Evolutionary conservation across 2,888 invertebrate species (phyloP), one percentile per base, ranked within the genome.

Genomic region (Andrena fulva): DNA sequence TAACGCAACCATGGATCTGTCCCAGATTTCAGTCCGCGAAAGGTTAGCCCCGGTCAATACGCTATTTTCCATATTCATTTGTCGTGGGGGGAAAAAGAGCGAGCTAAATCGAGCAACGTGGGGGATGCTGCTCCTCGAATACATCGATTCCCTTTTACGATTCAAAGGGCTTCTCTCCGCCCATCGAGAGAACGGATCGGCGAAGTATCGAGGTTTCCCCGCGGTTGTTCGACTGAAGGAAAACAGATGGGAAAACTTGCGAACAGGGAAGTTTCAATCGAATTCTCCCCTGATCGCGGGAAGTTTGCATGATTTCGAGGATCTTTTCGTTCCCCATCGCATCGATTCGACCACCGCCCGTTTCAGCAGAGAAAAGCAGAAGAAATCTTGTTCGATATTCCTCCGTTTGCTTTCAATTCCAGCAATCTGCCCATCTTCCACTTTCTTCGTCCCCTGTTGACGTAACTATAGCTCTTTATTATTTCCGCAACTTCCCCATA

Each of bases 241-340:
- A 74, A 82, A 83, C 75, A 52, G 77, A 87, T 85, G 79, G 77
- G 76, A 74, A 87, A 85, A 87, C 81, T 87, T 74, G 59, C 48
- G 50, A 60, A 60, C 52, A 24, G 50, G 68, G 33, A 77, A 83
- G 63, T 83, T 85, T 73, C 85, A 72, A 87, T 83, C 77, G 77
- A 66, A 83, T 83, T 80, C 60, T 50, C 69, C 50, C 66, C 29
- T 29, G 63, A 50, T 67, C 59, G 62, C 31, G 70, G n/a, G 69
- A 16, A 72, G 42, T 77, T 75, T 67, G 64, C 42, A 63, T 56
- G 67, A 69, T 77, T 79, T 72, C 56, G 24, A 72, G 42, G 31
- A 68, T 59, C 63, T 12, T 27, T 8, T 64, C 27, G 24, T 42
- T 59, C 3, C 12, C 8, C 50, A 35, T 31, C 60, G 50, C 56